phyloP scores from a whole-genome alignment of 92 coral and sea anemone genomes.

The Paramuricea clavata region DNA sequence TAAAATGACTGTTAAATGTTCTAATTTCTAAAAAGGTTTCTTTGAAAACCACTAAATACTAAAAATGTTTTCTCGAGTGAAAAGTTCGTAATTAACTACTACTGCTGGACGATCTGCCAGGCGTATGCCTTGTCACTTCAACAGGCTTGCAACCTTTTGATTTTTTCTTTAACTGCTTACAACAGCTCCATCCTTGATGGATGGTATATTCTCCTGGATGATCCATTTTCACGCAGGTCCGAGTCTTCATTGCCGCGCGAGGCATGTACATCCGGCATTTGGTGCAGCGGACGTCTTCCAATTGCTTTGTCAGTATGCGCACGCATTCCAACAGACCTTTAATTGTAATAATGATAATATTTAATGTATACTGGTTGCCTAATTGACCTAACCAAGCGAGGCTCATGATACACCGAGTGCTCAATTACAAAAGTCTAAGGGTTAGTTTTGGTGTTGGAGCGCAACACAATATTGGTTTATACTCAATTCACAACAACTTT shows the following conservation, averaged over 20 bases:
- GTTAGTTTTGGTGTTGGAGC: too few relatives aligned
- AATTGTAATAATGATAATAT: not conserved
- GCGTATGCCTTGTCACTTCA: slow-evolving; percentile 73
- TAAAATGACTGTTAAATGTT: too few relatives aligned
- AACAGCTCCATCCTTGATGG: slow-evolving; percentile 93
- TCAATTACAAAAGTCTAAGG: too few relatives aligned
- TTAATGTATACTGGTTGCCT: not conserved
- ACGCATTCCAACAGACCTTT: slow-evolving; percentile 82
- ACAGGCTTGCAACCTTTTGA: slow-evolving; percentile 94
- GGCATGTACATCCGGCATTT: slow-evolving; percentile 91
- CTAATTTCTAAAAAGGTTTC: not conserved
- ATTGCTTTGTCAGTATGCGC: slow-evolving; percentile 87
- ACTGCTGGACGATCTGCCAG: not conserved
- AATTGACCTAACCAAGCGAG: too few relatives aligned
- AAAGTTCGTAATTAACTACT: not conserved
- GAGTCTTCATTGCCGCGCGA: slow-evolving; percentile 89
- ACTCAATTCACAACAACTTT: too few relatives aligned
- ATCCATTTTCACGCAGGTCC: slow-evolving; percentile 90
- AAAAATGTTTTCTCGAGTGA: not conserved
- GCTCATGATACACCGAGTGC: too few relatives aligned
- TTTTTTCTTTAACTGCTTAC: slow-evolving; percentile 86
- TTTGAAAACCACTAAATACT: not conserved
- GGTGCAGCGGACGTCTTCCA: slow-evolving; percentile 94
- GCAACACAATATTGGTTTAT: too few relatives aligned
- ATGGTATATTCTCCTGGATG: slow-evolving; percentile 85